phyloP scores from a whole-genome alignment of 1,140 invertebrate genomes.

The Drosophila tsacasi region DNA sequence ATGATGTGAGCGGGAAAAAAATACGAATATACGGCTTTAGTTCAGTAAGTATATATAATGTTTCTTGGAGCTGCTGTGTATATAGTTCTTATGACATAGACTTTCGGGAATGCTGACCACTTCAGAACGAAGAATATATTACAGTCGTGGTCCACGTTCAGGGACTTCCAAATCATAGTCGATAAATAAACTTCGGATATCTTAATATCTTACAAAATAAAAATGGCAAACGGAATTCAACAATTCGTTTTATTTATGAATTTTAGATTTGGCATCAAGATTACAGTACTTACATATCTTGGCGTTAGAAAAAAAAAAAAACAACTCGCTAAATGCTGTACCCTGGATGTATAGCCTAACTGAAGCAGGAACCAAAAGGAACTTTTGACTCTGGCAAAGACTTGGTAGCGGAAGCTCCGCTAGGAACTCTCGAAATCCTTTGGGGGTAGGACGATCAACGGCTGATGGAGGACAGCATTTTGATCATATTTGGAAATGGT shows the following conservation, averaged over 20 bases:
- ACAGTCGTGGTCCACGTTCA: slow-evolving; percentile 17
- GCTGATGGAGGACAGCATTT: background rate
- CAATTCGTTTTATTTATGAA: background rate
- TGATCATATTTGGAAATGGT: no score
- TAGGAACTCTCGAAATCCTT: background rate
- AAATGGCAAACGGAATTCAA: background rate
- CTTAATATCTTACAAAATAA: slow-evolving; percentile 1
- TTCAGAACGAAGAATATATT: slow-evolving; percentile 43
- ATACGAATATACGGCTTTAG: slow-evolving; percentile 50
- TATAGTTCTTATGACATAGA: slow-evolving; percentile 17
- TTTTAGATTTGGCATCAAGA: background rate
- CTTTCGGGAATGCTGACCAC: slow-evolving; percentile 60
- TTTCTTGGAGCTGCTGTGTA: background rate
- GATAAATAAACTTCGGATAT: slow-evolving; percentile 1
- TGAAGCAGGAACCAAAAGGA: background rate
- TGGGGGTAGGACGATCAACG: background rate
- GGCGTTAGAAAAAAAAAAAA: background rate
- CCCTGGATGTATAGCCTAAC: no score
- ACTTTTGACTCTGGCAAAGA: background rate
- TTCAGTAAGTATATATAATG: slow-evolving; percentile 27
- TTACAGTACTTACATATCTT: background rate
- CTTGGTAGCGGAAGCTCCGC: background rate
- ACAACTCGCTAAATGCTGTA: background rate
- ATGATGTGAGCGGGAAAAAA: background rate
- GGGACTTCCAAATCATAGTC: slow-evolving; percentile 32